These are phyloP conservation scores for Dryobates pubescens DNA, from an alignment of 2,797 vertebrate genomes.

Conservation along the genomic window DNA sequence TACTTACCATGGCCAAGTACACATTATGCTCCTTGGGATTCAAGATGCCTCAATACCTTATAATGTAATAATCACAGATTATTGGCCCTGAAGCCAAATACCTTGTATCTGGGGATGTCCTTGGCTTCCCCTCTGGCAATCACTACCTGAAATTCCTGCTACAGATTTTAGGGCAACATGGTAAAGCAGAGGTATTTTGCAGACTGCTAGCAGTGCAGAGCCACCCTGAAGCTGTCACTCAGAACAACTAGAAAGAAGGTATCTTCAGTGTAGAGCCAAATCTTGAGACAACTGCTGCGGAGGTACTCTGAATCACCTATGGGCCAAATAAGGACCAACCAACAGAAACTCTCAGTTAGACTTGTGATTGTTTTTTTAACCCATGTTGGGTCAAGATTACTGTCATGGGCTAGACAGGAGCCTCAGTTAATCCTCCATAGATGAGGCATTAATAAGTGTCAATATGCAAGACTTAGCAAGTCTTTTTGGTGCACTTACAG, in stretches of 20 bases:
- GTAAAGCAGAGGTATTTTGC: not conserved
- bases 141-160: not conserved
- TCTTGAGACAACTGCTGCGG: not conserved
- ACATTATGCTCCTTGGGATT: not conserved
- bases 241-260: not conserved
- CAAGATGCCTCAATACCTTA: not conserved
- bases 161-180: not conserved
- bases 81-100: not conserved
- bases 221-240: not conserved
- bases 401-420: accelerated
- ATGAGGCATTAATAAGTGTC: not conserved
- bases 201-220: not conserved
- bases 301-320: not conserved
- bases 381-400: not conserved
- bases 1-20: not conserved
- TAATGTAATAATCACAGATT: not conserved
- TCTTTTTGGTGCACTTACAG: not conserved
- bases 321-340: not conserved
- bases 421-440: not conserved
- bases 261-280: not conserved
- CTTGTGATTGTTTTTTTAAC: not conserved
- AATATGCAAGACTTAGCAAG: not conserved
- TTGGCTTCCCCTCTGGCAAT: not conserved
- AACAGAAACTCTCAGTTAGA: not conserved
- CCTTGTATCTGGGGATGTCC: not conserved